Percentiles rank a stretch among this genome's conserved stretches.
phyloP scores from a whole-genome alignment of 2,888 invertebrate species.

The Pristionchus entomophagus region DNA sequence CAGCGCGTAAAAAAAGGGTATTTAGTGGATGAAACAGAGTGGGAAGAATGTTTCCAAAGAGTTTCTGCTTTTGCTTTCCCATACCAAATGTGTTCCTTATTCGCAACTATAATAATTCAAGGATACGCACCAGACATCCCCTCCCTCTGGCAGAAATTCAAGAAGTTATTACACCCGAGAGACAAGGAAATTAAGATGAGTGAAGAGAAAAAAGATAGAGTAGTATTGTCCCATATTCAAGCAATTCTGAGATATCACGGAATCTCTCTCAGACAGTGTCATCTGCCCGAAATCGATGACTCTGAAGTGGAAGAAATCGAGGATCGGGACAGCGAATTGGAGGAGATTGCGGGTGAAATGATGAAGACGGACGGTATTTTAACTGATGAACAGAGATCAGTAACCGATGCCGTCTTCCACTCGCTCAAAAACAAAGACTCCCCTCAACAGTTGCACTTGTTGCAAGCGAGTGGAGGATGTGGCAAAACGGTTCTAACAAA shows the following conservation, averaged over 20 bases:
- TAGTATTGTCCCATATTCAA: not conserved
- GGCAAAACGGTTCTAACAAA: conserved; percentile 47
- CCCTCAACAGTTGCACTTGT: not conserved
- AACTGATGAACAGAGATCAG: not conserved
- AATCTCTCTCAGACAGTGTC: not conserved
- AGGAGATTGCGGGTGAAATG: not conserved
- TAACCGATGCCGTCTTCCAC: not conserved
- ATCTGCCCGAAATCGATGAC: not conserved
- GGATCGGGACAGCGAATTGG: not conserved
- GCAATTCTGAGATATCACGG: too few species aligned
- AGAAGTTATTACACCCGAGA: not conserved
- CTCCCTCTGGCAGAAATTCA: conserved; percentile 16
- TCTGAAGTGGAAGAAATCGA: not conserved
- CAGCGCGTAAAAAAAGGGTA: conserved; percentile 4
- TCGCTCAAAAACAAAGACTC: not conserved
- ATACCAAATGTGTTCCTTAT: not conserved
- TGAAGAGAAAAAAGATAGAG: conserved; percentile 1
- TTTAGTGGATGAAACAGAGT: conserved; percentile 26
- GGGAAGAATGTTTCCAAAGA: not conserved
- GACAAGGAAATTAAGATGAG: not conserved
- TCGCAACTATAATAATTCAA: too few species aligned
- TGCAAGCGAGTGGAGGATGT: conserved; percentile 46
- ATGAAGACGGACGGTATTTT: not conserved
- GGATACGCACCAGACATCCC: not conserved
- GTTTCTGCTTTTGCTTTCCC: not conserved